Evolutionary conservation across 2,113 vertebrate species (phyloP).

Genomic region (Barbus barbus): DNA sequence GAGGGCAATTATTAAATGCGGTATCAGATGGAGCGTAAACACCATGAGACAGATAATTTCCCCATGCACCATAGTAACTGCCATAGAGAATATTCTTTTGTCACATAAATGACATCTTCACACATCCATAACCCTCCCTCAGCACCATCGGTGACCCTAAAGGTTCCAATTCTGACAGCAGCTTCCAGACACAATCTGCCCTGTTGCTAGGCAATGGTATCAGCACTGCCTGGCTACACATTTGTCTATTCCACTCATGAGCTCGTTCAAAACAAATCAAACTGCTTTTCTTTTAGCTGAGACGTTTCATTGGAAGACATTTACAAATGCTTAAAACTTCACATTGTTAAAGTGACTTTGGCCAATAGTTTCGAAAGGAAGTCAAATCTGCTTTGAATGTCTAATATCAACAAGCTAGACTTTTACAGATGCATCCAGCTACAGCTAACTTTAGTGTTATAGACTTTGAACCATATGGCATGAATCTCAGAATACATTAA

Average conservation of each 20-base stretch:
- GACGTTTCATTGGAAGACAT: not conserved
- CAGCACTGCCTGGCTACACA: conserved; percentile 79
- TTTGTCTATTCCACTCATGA: conserved; percentile 72
- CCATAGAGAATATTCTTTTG: conserved; percentile 29
- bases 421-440: not conserved
- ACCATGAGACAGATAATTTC: not conserved
- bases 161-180: conserved; percentile 49
- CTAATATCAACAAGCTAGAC: not conserved
- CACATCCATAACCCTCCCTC: conserved; percentile 55
- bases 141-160: conserved; percentile 39
- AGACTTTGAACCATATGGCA: conserved; percentile 29
- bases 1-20: not conserved
- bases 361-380: not conserved
- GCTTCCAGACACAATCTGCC: conserved; percentile 66
- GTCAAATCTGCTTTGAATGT: conserved; percentile 1
- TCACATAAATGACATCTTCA: conserved; percentile 49
- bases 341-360: not conserved
- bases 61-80: conserved; percentile 6
- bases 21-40: not conserved
- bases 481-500: conserved; percentile 35
- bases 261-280: conserved; percentile 66
- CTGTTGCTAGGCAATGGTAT: conserved; percentile 73
- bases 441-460: not conserved
- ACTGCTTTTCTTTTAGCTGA: conserved; percentile 60
- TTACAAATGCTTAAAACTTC: not conserved